phyloP scores from a whole-genome alignment of 35 echinoderm and acorn worm species.

The Apostichopus californicus region DNA sequence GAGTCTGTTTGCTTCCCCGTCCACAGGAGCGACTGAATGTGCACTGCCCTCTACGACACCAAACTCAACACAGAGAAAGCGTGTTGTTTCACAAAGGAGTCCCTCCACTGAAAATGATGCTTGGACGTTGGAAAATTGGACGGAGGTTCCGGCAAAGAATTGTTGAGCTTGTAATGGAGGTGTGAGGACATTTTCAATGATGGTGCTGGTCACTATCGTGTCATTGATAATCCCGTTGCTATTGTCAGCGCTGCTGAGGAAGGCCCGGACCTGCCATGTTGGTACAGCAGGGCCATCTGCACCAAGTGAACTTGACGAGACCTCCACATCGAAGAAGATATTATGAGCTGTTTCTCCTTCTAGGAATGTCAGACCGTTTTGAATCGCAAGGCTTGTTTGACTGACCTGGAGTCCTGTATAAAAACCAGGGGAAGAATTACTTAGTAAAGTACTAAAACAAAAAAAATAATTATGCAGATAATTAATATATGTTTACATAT shows the following conservation, averaged over 20 bases:
- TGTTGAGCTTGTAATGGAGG: not conserved
- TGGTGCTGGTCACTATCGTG: not conserved
- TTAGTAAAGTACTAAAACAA: too few relatives aligned
- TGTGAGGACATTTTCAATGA: constrained; percentile 18
- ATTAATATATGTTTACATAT: too few relatives aligned
- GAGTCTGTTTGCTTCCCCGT: constrained; percentile 5
- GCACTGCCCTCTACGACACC: constrained; percentile 4
- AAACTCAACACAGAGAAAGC: constrained; percentile 45
- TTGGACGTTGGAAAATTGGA: not conserved
- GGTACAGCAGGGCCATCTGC: not conserved
- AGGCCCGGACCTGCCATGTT: constrained; percentile 8
- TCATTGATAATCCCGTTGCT: not conserved
- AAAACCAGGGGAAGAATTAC: not conserved
- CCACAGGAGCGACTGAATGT: constrained; percentile 3
- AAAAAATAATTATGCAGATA: too few relatives aligned
- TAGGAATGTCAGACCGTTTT: not conserved
- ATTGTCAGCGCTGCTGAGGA: constrained; percentile 18
- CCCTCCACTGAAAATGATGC: constrained; percentile 10
- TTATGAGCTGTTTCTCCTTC: constrained; percentile 14
- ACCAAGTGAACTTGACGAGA: not conserved
- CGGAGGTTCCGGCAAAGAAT: not conserved
- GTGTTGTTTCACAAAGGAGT: constrained; percentile 5
- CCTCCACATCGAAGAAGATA: not conserved
- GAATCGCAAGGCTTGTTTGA: constrained; percentile 17
- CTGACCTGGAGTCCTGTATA: constrained; percentile 3